phyloP scores from a whole-genome alignment of 2,113 vertebrate species.

The Bolborhynchus lineola region DNA sequence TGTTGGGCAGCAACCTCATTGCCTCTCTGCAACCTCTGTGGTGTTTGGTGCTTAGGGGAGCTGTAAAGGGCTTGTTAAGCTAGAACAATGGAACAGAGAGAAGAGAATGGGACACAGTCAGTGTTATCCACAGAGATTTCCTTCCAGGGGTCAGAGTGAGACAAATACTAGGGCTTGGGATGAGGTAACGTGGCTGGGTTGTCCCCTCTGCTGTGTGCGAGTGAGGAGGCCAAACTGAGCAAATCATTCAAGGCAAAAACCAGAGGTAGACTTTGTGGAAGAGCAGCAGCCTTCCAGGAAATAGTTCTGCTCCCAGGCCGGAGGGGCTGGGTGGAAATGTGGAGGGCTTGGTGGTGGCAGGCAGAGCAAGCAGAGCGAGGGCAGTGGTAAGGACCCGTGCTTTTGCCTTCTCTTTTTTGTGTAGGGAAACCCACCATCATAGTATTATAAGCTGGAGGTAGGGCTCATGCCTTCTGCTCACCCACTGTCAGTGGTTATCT shows the following conservation, averaged over 20 bases:
- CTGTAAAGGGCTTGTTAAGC: background rate
- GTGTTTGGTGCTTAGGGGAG: background rate
- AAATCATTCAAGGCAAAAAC: background rate
- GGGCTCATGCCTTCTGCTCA: fast-evolving
- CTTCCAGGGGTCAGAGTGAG: background rate
- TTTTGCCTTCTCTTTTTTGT: background rate
- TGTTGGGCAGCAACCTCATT: fast-evolving
- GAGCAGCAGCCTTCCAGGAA: background rate
- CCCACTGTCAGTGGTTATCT: background rate
- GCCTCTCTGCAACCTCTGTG: fast-evolving
- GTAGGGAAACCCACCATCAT: fast-evolving
- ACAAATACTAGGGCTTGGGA: background rate
- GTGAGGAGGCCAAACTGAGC: background rate
- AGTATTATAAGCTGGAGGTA: background rate
- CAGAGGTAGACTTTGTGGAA: fast-evolving
- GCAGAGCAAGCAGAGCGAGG: background rate
- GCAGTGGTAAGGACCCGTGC: background rate
- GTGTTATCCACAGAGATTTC: background rate
- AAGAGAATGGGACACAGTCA: background rate
- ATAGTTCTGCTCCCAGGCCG: fast-evolving
- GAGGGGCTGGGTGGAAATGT: background rate
- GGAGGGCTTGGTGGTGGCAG: background rate
- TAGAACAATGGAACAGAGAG: background rate
- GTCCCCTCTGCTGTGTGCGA: fast-evolving
- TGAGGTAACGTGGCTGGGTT: fast-evolving